Evolutionary conservation across 2,797 vertebrate genomes (phyloP), one percentile per base, ranked within the genome.

Genomic region (Anguilla obscura): DNA sequence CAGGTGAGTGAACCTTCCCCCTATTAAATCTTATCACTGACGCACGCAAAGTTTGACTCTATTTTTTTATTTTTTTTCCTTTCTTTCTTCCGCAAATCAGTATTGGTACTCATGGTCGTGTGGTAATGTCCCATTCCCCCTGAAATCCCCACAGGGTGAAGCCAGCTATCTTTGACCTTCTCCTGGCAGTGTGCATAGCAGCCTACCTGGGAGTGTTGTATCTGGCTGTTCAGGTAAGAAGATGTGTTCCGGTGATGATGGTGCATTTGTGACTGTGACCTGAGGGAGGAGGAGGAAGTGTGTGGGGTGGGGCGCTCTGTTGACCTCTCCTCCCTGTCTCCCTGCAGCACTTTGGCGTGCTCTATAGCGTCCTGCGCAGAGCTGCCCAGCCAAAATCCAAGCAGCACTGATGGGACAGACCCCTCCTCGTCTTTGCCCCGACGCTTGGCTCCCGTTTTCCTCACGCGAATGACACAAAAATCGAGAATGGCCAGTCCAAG

Each of bases 121-220:
- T 7, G 12, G 10, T 27, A 18, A 30, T 54, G 36, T 80, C 8
- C 33, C 30, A 76, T 86, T 87, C 24, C 30, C 0, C 14, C 33
- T 27, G 0, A 14, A 12, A 36, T 40, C 1, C 85, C 40, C 58
- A 33, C 94, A 99, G 99, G 95, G 99, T 99, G 91, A 99, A 99
- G 91, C 99, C 99, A 0, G 99, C 99, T 0, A 97, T 99, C 92
- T 99, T 99, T 48, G 99, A 99, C 94, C 95, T 99, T 88, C 96
- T 99, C 48, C 93, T 99, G 92, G 99, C 99, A 0, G 94, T 98
- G 86, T 99, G 99, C 92, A 99, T 99, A 0, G 97, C 98, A 36
- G 97, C 97, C 85, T 99, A 99, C 93, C 96, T 99, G 5, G 98
- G 98, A 1, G 93, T 97, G 89, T 96, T 98, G 91, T 99, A 99